Evolutionary conservation across 1,140 invertebrate genomes (phyloP).

Genomic region (Solen grandis): DNA sequence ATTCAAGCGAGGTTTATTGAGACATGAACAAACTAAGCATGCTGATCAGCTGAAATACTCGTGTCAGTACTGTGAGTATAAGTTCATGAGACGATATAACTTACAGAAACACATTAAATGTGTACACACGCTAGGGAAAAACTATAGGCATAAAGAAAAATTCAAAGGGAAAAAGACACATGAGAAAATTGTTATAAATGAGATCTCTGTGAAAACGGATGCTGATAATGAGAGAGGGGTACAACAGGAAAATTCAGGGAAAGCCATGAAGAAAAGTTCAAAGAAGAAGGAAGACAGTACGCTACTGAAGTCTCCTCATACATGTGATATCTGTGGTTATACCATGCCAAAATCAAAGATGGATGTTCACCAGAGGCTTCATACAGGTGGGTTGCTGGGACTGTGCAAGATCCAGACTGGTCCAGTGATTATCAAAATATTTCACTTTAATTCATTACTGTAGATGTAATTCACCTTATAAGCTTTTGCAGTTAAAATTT

Average conservation of each 20-base stretch:
- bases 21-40: conserved; percentile 42
- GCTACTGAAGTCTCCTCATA: neutral
- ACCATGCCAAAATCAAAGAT: conserved; percentile 19
- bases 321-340: conserved; percentile 35
- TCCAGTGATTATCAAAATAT: too few relatives aligned
- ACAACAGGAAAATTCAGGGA: too few relatives aligned
- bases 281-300: neutral
- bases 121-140: conserved; percentile 10
- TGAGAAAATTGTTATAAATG: too few relatives aligned
- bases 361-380: conserved; percentile 27
- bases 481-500: too few relatives aligned
- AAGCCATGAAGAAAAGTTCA: neutral
- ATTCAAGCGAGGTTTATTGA: conserved; percentile 26
- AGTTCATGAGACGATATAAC: conserved; percentile 38
- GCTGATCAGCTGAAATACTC: conserved; percentile 21
- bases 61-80: conserved; percentile 37
- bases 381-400: conserved; percentile 52
- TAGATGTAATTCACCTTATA: too few relatives aligned
- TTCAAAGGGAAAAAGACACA: too few relatives aligned
- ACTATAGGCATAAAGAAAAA: too few relatives aligned
- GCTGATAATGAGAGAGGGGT: conserved; percentile 20
- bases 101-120: conserved; percentile 40
- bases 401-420: too few relatives aligned
- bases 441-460: too few relatives aligned
- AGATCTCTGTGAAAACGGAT: too few relatives aligned